phyloP scores from a whole-genome alignment of 2,888 invertebrate species.

The Nephrotoma flavescens region DNA sequence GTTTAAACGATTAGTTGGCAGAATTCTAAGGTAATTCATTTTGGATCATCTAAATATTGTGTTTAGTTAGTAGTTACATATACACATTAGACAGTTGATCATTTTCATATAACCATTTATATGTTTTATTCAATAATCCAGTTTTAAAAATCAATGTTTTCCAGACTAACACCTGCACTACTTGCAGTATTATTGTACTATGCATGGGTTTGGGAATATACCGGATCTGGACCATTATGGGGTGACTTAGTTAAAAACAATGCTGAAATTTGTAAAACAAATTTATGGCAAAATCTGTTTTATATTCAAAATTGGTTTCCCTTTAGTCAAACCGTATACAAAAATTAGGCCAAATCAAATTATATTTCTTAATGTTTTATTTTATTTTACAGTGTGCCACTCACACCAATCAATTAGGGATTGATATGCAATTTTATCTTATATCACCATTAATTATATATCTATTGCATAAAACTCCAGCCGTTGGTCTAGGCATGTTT shows the following conservation, averaged over 20 bases:
- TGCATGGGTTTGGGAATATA: constrained; percentile 48
- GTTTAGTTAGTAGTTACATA: constrained; percentile 5
- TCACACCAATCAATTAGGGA: constrained; percentile 56
- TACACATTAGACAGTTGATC: neutral
- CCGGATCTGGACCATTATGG: constrained; percentile 53
- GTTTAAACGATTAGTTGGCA: constrained; percentile 39
- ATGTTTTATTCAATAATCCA: neutral
- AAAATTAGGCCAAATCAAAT: neutral
- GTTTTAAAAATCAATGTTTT: constrained; percentile 4
- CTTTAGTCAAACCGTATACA: constrained; percentile 49
- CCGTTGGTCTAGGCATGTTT: constrained; percentile 38
- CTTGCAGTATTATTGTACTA: constrained; percentile 48
- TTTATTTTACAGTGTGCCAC: constrained; percentile 47
- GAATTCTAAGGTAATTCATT: constrained; percentile 41
- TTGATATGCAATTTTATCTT: constrained; percentile 58
- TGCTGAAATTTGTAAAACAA: constrained; percentile 45
- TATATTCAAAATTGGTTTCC: constrained; percentile 54
- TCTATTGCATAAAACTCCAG: constrained; percentile 40
- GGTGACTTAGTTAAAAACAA: constrained; percentile 44
- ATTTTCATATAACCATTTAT: neutral
- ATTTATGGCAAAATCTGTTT: constrained; percentile 52
- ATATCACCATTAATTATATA: constrained; percentile 49
- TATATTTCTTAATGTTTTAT: neutral
- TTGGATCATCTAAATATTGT: neutral
- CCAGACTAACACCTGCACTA: constrained; percentile 44